These are phyloP conservation scores for Orgyia antiqua DNA, from an alignment of 2,888 invertebrate genomes.

Conservation along the genomic window DNA sequence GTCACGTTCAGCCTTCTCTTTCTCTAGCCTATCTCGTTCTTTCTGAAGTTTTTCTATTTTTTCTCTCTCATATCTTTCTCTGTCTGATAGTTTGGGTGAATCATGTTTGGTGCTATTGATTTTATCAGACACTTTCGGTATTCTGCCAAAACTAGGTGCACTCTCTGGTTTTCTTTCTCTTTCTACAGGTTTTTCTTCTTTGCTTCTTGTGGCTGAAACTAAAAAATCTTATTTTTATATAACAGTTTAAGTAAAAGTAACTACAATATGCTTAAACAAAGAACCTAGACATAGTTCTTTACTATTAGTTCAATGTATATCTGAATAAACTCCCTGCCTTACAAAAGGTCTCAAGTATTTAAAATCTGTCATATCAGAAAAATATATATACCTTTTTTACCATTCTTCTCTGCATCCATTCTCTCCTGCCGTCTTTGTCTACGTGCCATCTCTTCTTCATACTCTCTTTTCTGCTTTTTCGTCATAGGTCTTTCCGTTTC, in stretches of 20 bases:
- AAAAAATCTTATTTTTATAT: neutral
- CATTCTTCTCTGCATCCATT: constrained; percentile 51
- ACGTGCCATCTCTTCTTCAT: constrained; percentile 83
- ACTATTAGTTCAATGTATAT: too few species aligned
- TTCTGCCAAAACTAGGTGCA: constrained; percentile 50
- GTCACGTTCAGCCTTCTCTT: constrained; percentile 41
- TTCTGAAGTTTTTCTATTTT: constrained; percentile 35
- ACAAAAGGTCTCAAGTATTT: too few species aligned
- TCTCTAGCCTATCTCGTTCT: constrained; percentile 31
- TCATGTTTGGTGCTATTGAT: constrained; percentile 36
- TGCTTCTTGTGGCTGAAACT: constrained; percentile 7
- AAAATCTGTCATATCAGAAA: too few species aligned
- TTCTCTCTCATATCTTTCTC: constrained; percentile 35
- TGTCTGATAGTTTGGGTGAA: constrained; percentile 38
- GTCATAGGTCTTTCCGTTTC: constrained; percentile 87
- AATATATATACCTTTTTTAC: constrained; percentile 40
- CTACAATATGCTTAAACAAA: too few species aligned
- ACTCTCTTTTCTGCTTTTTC: constrained; percentile 86
- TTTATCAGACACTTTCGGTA: constrained; percentile 74
- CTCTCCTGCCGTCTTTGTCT: constrained; percentile 70
- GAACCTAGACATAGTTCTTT: too few species aligned
- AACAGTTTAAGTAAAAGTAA: neutral
- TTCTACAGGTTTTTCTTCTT: constrained; percentile 35
- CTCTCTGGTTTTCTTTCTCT: constrained; percentile 51
- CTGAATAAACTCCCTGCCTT: too few species aligned